These are phyloP conservation scores for Plectropomus leopardus DNA, from an alignment of 2,113 vertebrate species.

Conservation along the genomic window DNA sequence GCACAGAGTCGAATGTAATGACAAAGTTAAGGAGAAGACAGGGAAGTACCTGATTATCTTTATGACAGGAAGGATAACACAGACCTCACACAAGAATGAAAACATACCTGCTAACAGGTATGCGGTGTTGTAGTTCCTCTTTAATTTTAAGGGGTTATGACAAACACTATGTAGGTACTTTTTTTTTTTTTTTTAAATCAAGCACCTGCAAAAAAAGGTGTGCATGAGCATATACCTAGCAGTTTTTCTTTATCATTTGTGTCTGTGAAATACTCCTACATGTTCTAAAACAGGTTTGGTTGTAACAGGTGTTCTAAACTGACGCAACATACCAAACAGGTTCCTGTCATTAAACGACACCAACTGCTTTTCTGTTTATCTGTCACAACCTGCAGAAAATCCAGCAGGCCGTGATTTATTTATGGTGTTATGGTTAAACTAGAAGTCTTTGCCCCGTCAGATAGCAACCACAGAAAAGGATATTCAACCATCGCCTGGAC, in stretches of 20 bases:
- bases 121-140: not conserved
- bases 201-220: too few species aligned
- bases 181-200: too few species aligned
- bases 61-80: not conserved
- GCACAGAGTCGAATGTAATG: conserved; percentile 93
- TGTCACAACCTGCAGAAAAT: not conserved
- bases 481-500: conserved; percentile 99
- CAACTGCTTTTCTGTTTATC: not conserved
- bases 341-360: not conserved
- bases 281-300: not conserved
- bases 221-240: too few species aligned
- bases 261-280: not conserved
- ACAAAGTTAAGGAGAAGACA: conserved; percentile 82
- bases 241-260: not conserved
- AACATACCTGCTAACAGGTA: not conserved
- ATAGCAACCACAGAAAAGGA: conserved; percentile 84
- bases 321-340: not conserved
- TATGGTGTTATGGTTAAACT: not conserved
- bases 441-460: not conserved
- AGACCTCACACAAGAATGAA: not conserved
- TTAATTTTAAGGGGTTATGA: not conserved
- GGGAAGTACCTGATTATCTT: not conserved
- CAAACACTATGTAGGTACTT: too few species aligned
- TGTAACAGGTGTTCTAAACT: not conserved
- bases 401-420: not conserved